phyloP scores from a whole-genome alignment of 30 jellyfish, hydroid and myxozoan genomes.

The Chironex yamaguchii region DNA sequence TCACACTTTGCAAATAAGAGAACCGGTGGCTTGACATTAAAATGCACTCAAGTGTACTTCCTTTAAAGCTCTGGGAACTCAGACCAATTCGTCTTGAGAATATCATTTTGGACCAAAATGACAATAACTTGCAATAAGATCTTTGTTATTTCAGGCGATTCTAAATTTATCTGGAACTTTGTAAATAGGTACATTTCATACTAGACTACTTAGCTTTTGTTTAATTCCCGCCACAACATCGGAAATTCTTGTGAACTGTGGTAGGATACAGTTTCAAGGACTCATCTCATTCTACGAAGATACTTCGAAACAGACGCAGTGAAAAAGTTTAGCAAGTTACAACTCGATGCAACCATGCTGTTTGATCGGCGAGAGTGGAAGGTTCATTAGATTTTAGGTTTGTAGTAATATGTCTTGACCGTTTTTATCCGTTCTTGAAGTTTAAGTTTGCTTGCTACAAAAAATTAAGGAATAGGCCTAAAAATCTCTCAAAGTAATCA shows the following conservation, averaged over 20 bases:
- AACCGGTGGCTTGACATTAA: too few species aligned
- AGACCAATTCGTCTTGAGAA: too few species aligned
- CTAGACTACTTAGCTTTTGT: conserved; percentile 18
- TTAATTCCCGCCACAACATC: conserved; percentile 24
- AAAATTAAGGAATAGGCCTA: conserved; percentile 7
- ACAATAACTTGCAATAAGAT: conserved; percentile 6
- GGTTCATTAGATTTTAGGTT: conserved; percentile 23
- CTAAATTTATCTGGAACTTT: conserved; percentile 1
- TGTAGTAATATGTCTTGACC: conserved; percentile 3
- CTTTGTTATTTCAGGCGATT: conserved; percentile 18
- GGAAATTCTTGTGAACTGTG: conserved; percentile 25
- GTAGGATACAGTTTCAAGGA: conserved; percentile 29
- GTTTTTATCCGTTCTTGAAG: conserved; percentile 10
- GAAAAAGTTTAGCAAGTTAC: conserved; percentile 12
- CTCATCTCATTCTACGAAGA: conserved; percentile 7
- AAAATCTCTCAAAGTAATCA: not conserved
- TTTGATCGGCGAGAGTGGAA: conserved; percentile 18
- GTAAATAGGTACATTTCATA: conserved; percentile 12
- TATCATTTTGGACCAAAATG: conserved; percentile 8
- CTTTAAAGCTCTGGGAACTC: too few species aligned
- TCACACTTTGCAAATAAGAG: too few species aligned
- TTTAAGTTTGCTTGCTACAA: conserved; percentile 5
- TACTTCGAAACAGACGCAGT: conserved; percentile 25
- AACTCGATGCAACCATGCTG: conserved; percentile 37
- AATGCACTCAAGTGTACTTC: too few species aligned